Evolutionary conservation across 2,113 vertebrate genomes (phyloP).

Genomic region (Sarotherodon lohbergeri): DNA sequence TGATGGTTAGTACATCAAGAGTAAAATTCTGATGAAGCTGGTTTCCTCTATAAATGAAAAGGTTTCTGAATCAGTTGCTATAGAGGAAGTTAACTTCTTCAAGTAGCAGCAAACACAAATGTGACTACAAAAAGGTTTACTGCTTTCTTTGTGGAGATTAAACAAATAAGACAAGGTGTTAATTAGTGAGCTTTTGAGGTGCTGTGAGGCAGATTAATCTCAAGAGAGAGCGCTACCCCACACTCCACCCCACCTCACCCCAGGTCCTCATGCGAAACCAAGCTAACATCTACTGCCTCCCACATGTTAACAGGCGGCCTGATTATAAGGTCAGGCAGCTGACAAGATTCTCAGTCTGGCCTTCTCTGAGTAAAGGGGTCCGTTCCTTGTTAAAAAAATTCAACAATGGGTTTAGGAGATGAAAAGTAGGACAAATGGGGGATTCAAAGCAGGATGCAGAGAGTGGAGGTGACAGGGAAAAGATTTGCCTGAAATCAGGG

Average conservation of each 20-base stretch:
- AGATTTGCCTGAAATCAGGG: background rate
- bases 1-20: background rate
- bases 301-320: background rate
- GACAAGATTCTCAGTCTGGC: background rate
- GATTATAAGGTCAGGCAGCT: background rate
- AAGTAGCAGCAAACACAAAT: background rate
- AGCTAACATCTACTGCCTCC: background rate
- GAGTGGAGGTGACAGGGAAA: background rate
- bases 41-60: background rate
- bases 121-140: background rate
- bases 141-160: background rate
- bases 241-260: background rate
- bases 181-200: background rate
- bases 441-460: background rate
- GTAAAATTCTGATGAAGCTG: background rate
- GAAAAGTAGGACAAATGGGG: constrained; percentile 41
- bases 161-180: background rate
- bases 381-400: constrained; percentile 16
- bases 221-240: background rate
- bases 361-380: background rate
- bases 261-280: background rate
- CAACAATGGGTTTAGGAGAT: background rate
- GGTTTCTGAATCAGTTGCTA: background rate
- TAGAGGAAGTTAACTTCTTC: background rate
- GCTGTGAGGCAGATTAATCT: background rate